Base-by-base conservation (phyloP, 2,113 vertebrate species). In the Cebus imitator region DNA sequence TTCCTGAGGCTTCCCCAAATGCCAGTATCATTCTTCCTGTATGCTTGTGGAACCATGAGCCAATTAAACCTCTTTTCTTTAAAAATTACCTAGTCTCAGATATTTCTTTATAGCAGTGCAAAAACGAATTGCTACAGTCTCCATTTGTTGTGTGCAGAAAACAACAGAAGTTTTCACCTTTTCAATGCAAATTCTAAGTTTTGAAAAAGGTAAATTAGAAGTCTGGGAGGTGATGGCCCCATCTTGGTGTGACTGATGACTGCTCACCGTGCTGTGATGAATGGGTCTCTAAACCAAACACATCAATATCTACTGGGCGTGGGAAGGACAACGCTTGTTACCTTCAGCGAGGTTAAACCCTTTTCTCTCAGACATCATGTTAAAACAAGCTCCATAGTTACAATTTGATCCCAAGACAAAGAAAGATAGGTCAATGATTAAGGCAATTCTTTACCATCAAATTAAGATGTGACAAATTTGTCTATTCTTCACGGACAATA, bases 321-420 rank as follows among this genome's bases (percentile, higher is more conserved):
- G 93, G 93, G 96, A 95, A 95, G 80, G 87, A 96, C 66, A 45
- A 84, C 0, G 4, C 52, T 84, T 12, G 30, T 68, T 84, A 93
- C 94, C 92, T 92, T 96, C 90, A 87, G 48, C 0, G 72, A 96
- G 52, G 90, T 94, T 97, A 97, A 98, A 96, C 35, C 95, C 84
- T 95, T 84, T 96, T 87, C 90, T 96, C 80, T 80, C 76, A 84
- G 79, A 61, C 57, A 5, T 97, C 83, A 6, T 84, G 96, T 92
- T 91, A 89, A 96, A 95, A 86, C 92, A 90, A 92, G 84, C 90
- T 96, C 66, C 92, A 87, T 78, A 81, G 94, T 88, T 97, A 97
- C 96, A 96, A 66, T 94, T 96, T 96, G 92, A 97, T 98, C 97
- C 96, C 72, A 96, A 96, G 76, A 96, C 97, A 98, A 97, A 97